Percentiles rank a stretch among this genome's conserved stretches.
Evolutionary conservation across 2,888 invertebrate genomes (phyloP).

Genomic region (Sarcophaga caerulescens): DNA sequence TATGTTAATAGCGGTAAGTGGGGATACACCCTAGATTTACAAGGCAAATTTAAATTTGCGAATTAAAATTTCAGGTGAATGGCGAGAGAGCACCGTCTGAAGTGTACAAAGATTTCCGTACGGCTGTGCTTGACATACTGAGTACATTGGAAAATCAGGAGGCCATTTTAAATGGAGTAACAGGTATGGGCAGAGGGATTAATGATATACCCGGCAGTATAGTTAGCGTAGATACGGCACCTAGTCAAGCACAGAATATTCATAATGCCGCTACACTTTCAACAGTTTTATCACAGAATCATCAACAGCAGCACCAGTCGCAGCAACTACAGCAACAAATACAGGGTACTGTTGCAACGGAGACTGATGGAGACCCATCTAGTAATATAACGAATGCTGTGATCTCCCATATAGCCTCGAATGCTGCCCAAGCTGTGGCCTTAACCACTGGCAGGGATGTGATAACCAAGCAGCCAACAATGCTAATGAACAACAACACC

Average conservation of each 20-base stretch:
- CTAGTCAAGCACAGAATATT: slow-evolving; percentile 81
- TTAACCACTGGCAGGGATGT: slow-evolving; percentile 69
- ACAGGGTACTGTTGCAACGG: background rate
- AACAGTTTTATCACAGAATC: slow-evolving; percentile 67
- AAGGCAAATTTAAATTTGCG: background rate
- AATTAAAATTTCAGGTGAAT: slow-evolving; percentile 85
- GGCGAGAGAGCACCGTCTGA: slow-evolving; percentile 93
- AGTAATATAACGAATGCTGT: slow-evolving; percentile 71
- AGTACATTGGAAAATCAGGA: slow-evolving; percentile 86
- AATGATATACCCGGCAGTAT: slow-evolving; percentile 85
- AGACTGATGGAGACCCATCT: slow-evolving; percentile 61
- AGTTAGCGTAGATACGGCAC: slow-evolving; percentile 84
- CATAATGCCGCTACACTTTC: slow-evolving; percentile 68
- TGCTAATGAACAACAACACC: slow-evolving; percentile 67
- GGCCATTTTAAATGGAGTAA: slow-evolving; percentile 84
- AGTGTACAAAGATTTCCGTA: slow-evolving; percentile 92
- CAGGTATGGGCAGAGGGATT: slow-evolving; percentile 83
- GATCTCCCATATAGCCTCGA: slow-evolving; percentile 69
- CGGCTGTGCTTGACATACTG: slow-evolving; percentile 89
- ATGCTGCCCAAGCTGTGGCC: slow-evolving; percentile 70
- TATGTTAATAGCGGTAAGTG: slow-evolving; percentile 86
- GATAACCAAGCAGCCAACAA: slow-evolving; percentile 75
- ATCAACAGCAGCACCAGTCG: slow-evolving; percentile 51
- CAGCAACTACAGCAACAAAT: too few relatives aligned
- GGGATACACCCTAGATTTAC: background rate